Evolutionary conservation across 2,113 vertebrate genomes (phyloP), one percentile per base, ranked within the genome.

Genomic region (Antechinus stuartii): DNA sequence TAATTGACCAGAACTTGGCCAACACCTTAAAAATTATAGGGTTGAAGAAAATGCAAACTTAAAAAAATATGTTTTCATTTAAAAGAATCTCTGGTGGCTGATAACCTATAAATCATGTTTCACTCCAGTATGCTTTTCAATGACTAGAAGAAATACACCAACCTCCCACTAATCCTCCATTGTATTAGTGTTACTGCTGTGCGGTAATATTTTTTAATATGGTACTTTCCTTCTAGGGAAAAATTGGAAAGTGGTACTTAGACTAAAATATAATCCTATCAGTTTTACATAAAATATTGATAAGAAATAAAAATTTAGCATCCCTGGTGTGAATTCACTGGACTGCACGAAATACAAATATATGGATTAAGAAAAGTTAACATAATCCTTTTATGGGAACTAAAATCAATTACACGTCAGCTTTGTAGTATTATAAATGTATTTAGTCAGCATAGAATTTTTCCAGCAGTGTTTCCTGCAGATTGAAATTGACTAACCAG

Each of bases 401-500:
- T 98, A 98, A 99, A 99, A 99, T 99, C 98, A 99, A 98, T 99
- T 99, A 98, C 96, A 96, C 97, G 98, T 98, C 98, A 98, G 98
- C 98, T 98, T 99, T 99, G 98, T 98, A 98, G 98, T 98, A 98
- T 99, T 99, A 99, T 98, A 98, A 99, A 99, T 99, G 98, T 98
- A 99, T 99, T 99, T 98, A 98, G 98, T 98, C 98, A 98, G 98
- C 98, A 98, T 94, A 98, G 98, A 97, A 98, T 98, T 98, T 98
- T 99, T 98, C 98, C 97, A 98, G 97, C 97, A 98, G 97, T 49
- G 55, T 98, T 98, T 95, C 0, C 97, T 98, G 96, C 97, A 98
- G 98, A 99, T 98, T 99, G 98, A 98, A 99, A 99, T 98, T 99
- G 98, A 99, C 98, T 99, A 98, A 98, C 98, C 98, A 98, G 98